Percentiles rank a stretch among this genome's conserved stretches.
These are phyloP conservation scores for Nanger granti DNA, from an alignment of 2,113 vertebrate genomes.

Conservation along the genomic window DNA sequence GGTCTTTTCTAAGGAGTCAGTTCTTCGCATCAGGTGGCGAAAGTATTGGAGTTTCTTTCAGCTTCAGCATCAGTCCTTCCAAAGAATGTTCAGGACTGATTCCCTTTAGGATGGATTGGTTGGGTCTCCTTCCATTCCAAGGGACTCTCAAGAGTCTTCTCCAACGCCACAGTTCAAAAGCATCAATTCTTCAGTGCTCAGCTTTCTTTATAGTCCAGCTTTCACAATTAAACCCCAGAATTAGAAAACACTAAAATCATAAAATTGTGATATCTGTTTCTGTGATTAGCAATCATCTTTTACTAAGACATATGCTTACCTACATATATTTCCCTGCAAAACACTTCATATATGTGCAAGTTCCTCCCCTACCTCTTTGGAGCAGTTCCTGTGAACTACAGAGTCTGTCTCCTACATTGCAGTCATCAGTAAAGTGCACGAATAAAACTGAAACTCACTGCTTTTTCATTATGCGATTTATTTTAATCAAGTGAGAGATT, in stretches of 20 bases:
- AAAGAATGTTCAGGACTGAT: neutral
- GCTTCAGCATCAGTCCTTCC: neutral
- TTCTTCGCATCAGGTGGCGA: accelerated
- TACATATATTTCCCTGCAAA: neutral
- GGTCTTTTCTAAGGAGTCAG: neutral
- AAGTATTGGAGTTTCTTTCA: neutral
- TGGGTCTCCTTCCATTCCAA: neutral
- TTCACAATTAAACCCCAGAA: neutral
- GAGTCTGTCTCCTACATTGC: neutral
- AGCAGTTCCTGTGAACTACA: neutral
- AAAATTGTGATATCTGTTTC: neutral
- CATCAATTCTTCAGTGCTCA: neutral
- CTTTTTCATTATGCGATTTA: neutral
- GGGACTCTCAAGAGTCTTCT: neutral
- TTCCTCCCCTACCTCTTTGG: neutral
- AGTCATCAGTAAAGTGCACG: neutral
- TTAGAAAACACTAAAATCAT: neutral
- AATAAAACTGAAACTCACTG: neutral
- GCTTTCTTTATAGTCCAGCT: neutral
- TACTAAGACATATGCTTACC: neutral
- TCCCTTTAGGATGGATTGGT: neutral
- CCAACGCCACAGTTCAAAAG: neutral
- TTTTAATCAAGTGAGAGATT: neutral
- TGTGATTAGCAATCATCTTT: neutral
- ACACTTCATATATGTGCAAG: neutral